Percentiles rank a stretch among this genome's conserved stretches.
Evolutionary conservation across 2,888 invertebrate genomes (phyloP).

Genomic region (Ypsolopha scabrella): DNA sequence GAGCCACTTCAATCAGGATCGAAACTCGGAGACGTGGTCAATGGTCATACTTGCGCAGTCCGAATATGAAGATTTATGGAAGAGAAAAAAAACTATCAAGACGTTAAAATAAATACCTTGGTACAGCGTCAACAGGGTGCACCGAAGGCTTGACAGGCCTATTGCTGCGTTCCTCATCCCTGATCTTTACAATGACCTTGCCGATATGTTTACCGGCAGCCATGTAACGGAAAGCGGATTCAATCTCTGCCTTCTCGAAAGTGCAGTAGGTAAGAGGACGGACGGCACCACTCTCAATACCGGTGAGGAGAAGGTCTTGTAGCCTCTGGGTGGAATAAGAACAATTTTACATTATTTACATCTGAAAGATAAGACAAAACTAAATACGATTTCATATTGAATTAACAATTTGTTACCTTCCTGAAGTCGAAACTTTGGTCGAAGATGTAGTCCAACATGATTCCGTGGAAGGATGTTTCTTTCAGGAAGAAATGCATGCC

Average conservation of each 20-base stretch:
- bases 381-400: neutral
- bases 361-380: neutral
- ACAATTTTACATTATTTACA: neutral
- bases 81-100: no score
- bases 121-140: slow-evolving; percentile 38
- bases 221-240: slow-evolving; percentile 72
- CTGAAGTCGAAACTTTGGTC: slow-evolving; percentile 46
- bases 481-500: slow-evolving; percentile 78
- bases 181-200: slow-evolving; percentile 70
- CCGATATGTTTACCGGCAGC: slow-evolving; percentile 81
- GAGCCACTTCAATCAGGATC: no score
- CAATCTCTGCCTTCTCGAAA: slow-evolving; percentile 70
- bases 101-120: slow-evolving; percentile 29
- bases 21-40: no score
- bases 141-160: slow-evolving; percentile 28
- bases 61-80: no score
- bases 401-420: slow-evolving; percentile 26
- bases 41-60: no score
- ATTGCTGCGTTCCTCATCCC: slow-evolving; percentile 52
- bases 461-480: slow-evolving; percentile 68
- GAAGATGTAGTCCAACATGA: slow-evolving; percentile 65
- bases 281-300: slow-evolving; percentile 74
- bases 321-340: slow-evolving; percentile 37
- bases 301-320: slow-evolving; percentile 68
- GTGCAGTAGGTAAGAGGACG: slow-evolving; percentile 72